Evolutionary conservation across 2,113 vertebrate species (phyloP).

Genomic region (Synchiropus splendidus): DNA sequence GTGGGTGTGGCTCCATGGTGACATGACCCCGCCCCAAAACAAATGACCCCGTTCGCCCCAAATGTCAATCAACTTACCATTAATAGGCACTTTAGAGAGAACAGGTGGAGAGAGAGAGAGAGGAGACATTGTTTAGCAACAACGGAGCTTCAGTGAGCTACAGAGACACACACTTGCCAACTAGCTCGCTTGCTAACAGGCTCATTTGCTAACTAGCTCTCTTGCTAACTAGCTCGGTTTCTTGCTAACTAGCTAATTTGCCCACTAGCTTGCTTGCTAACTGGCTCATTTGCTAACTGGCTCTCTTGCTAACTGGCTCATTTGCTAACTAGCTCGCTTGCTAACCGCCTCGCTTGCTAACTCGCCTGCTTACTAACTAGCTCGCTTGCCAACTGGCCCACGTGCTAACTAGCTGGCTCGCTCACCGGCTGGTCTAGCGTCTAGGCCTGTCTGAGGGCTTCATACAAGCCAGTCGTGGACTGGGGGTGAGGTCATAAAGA

Average conservation of each 20-base stretch:
- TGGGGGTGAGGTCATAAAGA: too few relatives aligned
- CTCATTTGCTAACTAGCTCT: background rate
- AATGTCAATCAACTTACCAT: constrained; percentile 94
- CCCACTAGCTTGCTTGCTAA: background rate
- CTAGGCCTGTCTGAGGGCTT: too few relatives aligned
- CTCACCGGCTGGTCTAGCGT: constrained; percentile 52
- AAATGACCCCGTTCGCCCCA: constrained; percentile 55
- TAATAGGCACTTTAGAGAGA: constrained; percentile 99
- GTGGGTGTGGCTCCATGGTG: constrained; percentile 67
- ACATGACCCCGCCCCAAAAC: constrained; percentile 61
- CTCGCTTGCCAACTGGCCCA: too few relatives aligned
- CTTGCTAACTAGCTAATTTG: constrained; percentile 11
- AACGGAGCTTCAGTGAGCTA: constrained; percentile 36
- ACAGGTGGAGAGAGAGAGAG: constrained; percentile 59
- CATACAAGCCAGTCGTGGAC: too few relatives aligned
- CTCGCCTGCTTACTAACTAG: background rate
- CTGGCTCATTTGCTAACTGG: background rate
- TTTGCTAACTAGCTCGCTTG: constrained; percentile 8
- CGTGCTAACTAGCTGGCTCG: background rate
- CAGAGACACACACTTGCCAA: background rate
- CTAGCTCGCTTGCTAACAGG: background rate
- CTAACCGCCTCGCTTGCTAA: background rate
- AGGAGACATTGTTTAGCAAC: constrained; percentile 97
- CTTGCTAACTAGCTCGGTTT: too few relatives aligned
- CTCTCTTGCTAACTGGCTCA: too few relatives aligned